phyloP scores from a whole-genome alignment of 2,888 invertebrate genomes.

The Metallyticus violacea region DNA sequence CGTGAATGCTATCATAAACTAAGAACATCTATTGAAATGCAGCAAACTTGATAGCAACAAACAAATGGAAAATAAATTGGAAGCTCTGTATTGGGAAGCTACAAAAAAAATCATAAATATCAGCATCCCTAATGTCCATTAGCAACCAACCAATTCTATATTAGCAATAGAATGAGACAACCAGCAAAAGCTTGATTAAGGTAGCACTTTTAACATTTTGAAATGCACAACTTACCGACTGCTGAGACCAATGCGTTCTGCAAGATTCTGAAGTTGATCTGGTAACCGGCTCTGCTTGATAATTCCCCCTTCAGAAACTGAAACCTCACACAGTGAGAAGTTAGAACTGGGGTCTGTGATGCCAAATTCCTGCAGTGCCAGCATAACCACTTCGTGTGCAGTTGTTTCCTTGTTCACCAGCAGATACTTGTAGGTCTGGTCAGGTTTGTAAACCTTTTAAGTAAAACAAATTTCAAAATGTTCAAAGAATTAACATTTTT shows the following conservation, averaged over 20 bases:
- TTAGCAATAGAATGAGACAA: too few relatives aligned
- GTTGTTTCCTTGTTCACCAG: constrained; percentile 85
- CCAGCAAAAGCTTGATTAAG: too few relatives aligned
- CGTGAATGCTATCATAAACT: too few relatives aligned
- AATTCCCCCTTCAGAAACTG: constrained; percentile 92
- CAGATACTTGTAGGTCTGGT: constrained; percentile 97
- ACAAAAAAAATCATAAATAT: too few relatives aligned
- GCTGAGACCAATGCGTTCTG: constrained; percentile 83
- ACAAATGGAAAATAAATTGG: too few relatives aligned
- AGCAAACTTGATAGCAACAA: too few relatives aligned
- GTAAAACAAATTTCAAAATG: background rate
- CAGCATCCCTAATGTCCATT: too few relatives aligned
- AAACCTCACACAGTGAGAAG: constrained; percentile 93
- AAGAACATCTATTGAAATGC: too few relatives aligned
- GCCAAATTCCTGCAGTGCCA: constrained; percentile 93
- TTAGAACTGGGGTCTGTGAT: constrained; percentile 93
- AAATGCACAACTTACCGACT: constrained; percentile 46
- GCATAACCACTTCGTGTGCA: constrained; percentile 83
- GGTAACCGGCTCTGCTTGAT: constrained; percentile 94
- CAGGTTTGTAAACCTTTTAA: constrained; percentile 74
- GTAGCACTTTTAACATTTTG: too few relatives aligned
- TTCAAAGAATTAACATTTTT: too few relatives aligned
- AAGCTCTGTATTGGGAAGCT: too few relatives aligned
- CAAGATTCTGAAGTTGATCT: constrained; percentile 91
- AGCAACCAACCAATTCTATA: too few relatives aligned